Base-by-base conservation (phyloP, 2,113 vertebrate species). In the Scatophagus argus region DNA sequence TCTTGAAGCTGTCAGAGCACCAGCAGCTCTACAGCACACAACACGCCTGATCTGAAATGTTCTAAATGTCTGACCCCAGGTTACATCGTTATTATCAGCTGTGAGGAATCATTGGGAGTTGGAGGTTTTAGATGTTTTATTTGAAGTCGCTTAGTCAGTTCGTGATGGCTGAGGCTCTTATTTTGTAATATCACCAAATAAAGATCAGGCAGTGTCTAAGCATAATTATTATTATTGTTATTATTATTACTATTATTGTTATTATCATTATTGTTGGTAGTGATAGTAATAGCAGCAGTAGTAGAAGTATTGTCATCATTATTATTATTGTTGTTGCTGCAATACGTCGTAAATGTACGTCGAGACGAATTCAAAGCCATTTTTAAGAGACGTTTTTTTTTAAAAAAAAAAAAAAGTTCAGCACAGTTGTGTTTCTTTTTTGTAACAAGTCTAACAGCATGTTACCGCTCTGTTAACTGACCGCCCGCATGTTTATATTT, bases 401-500 rank as follows among this genome's bases (percentile, higher is more conserved):
- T 31, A 8, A 0, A 0, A 5, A 64, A 31, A n/a, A 36, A 16
- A 6, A 23, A 14, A 63, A 17, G 2, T 44, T 32, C 5, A 17
- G 13, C 31, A 16, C n/a, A 41, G 31, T 54, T 54, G 29, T 6
- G 0, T 38, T 12, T 38, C 9, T 31, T 27, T 36, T 43, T 27
- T 43, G 49, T 43, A 14, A 27, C 6, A 49, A 8, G 29, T 44
- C 17, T n/a, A 43, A 52, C 51, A 65, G 4, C 6, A 2, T 34
- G 31, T 62, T 32, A 7, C 11, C 52, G 67, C 39, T 62, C 65
- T 55, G 1, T 1, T 69, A 56, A 58, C n/a, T 32, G 56, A 16
- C 59, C 49, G 52, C 7, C 36, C 55, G 64, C 27, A 5, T 59
- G 63, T 68, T 63, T 25, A 29, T 58, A 10, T 52, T 25, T 63